Conservation (phyloP, 2,888 invertebrate genomes). For the Rhopalosiphum nymphaeae region DNA sequence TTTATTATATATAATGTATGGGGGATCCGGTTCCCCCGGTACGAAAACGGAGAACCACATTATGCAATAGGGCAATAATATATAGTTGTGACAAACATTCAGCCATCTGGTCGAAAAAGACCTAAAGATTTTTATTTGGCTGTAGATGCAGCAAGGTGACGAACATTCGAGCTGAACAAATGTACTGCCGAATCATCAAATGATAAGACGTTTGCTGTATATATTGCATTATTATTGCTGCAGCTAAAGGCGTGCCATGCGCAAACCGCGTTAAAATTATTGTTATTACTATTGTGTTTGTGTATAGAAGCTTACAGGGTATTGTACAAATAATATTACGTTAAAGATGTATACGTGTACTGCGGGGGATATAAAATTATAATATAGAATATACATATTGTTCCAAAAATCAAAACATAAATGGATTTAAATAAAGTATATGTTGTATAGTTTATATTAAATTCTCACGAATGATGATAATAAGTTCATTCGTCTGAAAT, state of each 20-base stretch:
- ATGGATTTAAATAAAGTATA: neutral
- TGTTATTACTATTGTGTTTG: neutral
- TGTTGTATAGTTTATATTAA: neutral
- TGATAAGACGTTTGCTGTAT: neutral
- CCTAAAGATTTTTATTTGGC: constrained; percentile 14
- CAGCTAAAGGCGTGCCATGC: neutral
- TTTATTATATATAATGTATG: constrained; percentile 52
- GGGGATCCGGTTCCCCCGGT: constrained; percentile 62
- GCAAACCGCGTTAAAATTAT: neutral
- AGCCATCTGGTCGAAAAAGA: constrained; percentile 56
- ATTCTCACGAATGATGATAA: neutral
- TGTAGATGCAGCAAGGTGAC: constrained; percentile 16
- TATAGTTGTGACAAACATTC: constrained; percentile 35
- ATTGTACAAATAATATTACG: neutral
- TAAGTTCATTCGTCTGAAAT: neutral
- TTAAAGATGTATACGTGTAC: neutral
- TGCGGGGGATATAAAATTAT: neutral
- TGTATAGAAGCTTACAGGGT: neutral
- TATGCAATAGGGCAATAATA: constrained; percentile 55
- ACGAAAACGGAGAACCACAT: constrained; percentile 58
- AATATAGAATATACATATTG: neutral
- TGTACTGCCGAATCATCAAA: constrained; percentile 3
- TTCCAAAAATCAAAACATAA: neutral
- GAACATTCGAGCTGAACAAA: constrained; percentile 12
- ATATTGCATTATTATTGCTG: neutral